A percentile compares a stretch with the other conserved stretches of the same genome.
Evolutionary conservation across 2,113 vertebrate genomes (phyloP).

Genomic region (Atlantisia rogersi): DNA sequence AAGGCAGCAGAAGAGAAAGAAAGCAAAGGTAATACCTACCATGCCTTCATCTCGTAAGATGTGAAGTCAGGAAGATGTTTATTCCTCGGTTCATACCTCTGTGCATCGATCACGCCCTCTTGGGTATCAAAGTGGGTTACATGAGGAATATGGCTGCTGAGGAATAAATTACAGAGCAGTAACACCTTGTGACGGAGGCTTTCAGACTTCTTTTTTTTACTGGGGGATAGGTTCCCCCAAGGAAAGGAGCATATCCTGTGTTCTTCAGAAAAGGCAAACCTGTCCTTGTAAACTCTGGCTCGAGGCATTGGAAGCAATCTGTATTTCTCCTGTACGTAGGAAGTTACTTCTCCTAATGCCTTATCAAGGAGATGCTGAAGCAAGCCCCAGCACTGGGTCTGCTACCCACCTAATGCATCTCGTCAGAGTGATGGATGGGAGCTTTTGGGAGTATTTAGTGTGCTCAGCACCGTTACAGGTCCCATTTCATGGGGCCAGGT

Average conservation of each 20-base stretch:
- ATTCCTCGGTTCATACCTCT: not conserved
- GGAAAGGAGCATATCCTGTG: not conserved
- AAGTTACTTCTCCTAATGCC: not conserved
- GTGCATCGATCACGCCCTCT: no score
- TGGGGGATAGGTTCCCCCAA: not conserved
- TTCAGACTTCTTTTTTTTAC: not conserved
- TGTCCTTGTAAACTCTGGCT: not conserved
- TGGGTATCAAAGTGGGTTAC: not conserved
- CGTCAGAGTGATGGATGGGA: not conserved
- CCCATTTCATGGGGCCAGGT: not conserved
- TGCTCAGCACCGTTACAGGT: fast-evolving
- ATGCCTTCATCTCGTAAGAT: not conserved
- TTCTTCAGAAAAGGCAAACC: not conserved
- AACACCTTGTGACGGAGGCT: not conserved
- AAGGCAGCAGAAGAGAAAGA: not conserved
- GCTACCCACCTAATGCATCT: not conserved
- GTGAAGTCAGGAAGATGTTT: not conserved
- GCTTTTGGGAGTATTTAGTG: not conserved
- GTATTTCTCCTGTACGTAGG: fast-evolving
- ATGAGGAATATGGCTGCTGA: not conserved
- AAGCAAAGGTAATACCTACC: not conserved
- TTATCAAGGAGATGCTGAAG: not conserved
- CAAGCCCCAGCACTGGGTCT: not conserved
- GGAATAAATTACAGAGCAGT: not conserved
- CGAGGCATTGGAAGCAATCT: not conserved